Evolutionary conservation across 2,888 invertebrate genomes (phyloP).

Genomic region (Sarcophaga caerulescens): DNA sequence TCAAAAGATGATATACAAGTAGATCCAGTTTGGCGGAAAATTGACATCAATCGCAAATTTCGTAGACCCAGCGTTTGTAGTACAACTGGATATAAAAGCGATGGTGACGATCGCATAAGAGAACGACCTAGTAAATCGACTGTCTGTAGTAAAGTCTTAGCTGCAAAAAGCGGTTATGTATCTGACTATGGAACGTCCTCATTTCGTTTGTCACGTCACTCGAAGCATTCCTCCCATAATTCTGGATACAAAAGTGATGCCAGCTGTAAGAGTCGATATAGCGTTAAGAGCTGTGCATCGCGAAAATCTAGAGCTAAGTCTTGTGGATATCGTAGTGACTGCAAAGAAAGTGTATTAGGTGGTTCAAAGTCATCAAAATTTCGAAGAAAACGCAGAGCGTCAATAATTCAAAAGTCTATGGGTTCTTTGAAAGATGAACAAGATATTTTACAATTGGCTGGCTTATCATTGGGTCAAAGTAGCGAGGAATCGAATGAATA

Average conservation of each 20-base stretch:
- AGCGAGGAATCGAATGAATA: conserved; percentile 80
- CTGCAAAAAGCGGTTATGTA: conserved; percentile 83
- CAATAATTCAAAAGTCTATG: conserved; percentile 81
- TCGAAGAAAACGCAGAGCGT: conserved; percentile 76
- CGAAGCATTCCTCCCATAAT: conserved; percentile 74
- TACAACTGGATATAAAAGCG: conserved; percentile 84
- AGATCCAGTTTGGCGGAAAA: conserved; percentile 86
- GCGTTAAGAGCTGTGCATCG: conserved; percentile 83
- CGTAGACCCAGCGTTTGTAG: conserved; percentile 82
- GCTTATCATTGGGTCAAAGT: conserved; percentile 84
- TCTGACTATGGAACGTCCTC: conserved; percentile 83
- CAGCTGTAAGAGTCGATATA: conserved; percentile 84
- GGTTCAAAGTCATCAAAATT: conserved; percentile 79
- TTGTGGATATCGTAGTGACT: conserved; percentile 78
- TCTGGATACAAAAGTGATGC: conserved; percentile 85
- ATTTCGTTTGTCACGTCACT: conserved; percentile 70
- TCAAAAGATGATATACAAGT: conserved; percentile 82
- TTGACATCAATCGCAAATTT: conserved; percentile 85
- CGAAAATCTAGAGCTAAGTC: conserved; percentile 82
- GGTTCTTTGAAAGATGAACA: conserved; percentile 81
- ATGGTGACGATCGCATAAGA: conserved; percentile 76
- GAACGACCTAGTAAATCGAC: conserved; percentile 76
- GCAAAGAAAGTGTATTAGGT: conserved; percentile 73
- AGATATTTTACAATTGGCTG: conserved; percentile 84
- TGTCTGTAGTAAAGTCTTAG: conserved; percentile 80